Base-by-base conservation (phyloP, 2,888 invertebrate species). In the Fissipunctia ypsillon region DNA sequence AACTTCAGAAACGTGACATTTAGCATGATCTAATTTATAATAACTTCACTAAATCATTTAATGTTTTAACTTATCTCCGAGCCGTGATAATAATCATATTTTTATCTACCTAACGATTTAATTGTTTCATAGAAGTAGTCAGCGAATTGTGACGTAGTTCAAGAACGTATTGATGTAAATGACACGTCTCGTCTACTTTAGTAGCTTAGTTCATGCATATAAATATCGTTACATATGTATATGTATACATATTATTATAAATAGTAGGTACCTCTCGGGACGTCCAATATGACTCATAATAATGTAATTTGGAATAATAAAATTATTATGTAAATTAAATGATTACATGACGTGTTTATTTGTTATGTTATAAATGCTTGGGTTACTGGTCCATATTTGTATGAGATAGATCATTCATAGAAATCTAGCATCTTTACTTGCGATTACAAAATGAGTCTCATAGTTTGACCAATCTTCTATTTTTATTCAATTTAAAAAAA, bases 101-200 rank as follows among this genome's bases (percentile, higher is more conserved):
- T 67, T 41, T 38, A 52, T 64, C 35, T 65, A 45, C 35, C 9
- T 7, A 5, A 64, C n/a, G 41, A 50, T 22, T 35, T 22, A 35
- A 43, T n/a, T 45, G 9, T 69, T 50, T 16, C 4, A 16, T 48
- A 43, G 43, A 22, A 22, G 41, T 12, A 4, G 52, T 78, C 78
- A 66, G 50, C 73, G 2, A n/a, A 35, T n/a, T 28, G 7, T 72
- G 78, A 71, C 78, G 82, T 48, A 25, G 7, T 25, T 50, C 22
- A 10, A 6, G 7, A 22, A n/a, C 1, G 19, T 64, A 43, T 10
- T 66, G 25, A 73, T 73, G 43, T 57, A 66, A 80, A 73, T 73
- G 54, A 19, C 80, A 80, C 80, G 74, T 83, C 25, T 69, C 80
- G 74, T 83, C 25, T 69, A 38, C 59, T 41, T 25, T 16, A 54